A percentile compares a stretch with the other conserved stretches of the same genome.
Conservation (phyloP, 2,113 vertebrate species). For the Collichthys lucidus region DNA sequence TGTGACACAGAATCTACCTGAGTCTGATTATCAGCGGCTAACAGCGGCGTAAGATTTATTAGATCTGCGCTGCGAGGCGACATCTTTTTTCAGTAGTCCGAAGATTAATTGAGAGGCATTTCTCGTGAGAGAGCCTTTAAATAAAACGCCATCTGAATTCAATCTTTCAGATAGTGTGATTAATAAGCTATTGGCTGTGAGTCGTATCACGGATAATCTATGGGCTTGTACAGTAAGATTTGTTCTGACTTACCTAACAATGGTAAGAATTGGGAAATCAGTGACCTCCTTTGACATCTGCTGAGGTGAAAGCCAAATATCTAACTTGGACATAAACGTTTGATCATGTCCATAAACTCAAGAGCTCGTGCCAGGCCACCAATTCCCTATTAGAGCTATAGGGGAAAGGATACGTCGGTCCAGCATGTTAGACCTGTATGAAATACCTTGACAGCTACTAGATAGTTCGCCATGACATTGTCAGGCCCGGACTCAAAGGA, state of each 20-base stretch:
- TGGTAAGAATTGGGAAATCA: not conserved
- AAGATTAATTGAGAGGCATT: constrained; percentile 61
- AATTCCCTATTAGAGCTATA: not conserved
- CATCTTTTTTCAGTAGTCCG: constrained; percentile 22
- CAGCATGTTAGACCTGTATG: too few relatives aligned
- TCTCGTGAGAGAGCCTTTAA: constrained; percentile 48
- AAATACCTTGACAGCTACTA: not conserved
- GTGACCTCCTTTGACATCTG: not conserved
- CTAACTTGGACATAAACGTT: not conserved
- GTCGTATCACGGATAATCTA: not conserved
- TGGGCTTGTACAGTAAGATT: not conserved
- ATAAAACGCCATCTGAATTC: constrained; percentile 47
- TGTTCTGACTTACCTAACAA: not conserved
- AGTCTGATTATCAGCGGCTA: constrained; percentile 55
- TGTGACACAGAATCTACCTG: constrained; percentile 18
- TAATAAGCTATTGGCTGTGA: constrained; percentile 7
- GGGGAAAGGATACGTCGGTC: not conserved
- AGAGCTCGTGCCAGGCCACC: not conserved
- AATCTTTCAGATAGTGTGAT: constrained; percentile 33
- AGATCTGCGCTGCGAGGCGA: constrained; percentile 16
- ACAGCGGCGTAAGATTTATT: constrained; percentile 57
- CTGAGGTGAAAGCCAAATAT: not conserved
- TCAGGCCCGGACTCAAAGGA: too few relatives aligned
- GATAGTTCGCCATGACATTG: not conserved
- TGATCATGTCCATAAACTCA: not conserved